Evolutionary conservation across 2,113 vertebrate species (phyloP), one percentile per base, ranked within the genome.

Genomic region (Raja brachyura): DNA sequence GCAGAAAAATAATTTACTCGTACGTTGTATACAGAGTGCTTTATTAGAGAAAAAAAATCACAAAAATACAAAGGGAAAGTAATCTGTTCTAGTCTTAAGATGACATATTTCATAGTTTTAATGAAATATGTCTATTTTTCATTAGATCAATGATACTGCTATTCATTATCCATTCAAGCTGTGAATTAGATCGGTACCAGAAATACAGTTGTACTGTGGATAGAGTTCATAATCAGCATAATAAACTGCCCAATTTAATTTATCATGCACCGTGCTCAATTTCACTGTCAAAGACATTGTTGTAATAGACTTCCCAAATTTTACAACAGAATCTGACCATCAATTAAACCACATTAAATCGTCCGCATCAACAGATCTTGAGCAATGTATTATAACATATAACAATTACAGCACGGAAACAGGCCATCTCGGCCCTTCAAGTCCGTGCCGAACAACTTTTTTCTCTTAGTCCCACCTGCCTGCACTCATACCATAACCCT

Each of bases 81-180:
- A 14, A 90, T 88, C 85, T 31, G 56, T 1, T 90, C 31, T 90
- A 18, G 63, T n/a, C 63, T 70, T 22, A 33, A 48, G 63, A 1
- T 39, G 66, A 66, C 33, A 16, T 39, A 70, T 16, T 18, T 90
- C 66, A 70, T 22, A 70, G 63, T 39, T 70, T 90, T 90, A 90
- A 90, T 39, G 61, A 68, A 90, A 90, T 66, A 90, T 68, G 86
- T 90, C 86, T 31, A 90, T 90, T 90, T 90, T 90, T 31, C 13
- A 90, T 90, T 90, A 90, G 61, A 39, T 90, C 31, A 18, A 70
- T 70, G 31, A 28, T 39, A 18, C 16, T 22, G 9, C 63, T 48
- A 2, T 70, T 31, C 20, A 90, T 9, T 3, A 70, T 68, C 5
- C 63, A 90, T 90, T 66, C 31, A 90, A 90, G 66, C 61, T 90